phyloP scores from a whole-genome alignment of 2,888 invertebrate species.

The Xestia xanthographa region DNA sequence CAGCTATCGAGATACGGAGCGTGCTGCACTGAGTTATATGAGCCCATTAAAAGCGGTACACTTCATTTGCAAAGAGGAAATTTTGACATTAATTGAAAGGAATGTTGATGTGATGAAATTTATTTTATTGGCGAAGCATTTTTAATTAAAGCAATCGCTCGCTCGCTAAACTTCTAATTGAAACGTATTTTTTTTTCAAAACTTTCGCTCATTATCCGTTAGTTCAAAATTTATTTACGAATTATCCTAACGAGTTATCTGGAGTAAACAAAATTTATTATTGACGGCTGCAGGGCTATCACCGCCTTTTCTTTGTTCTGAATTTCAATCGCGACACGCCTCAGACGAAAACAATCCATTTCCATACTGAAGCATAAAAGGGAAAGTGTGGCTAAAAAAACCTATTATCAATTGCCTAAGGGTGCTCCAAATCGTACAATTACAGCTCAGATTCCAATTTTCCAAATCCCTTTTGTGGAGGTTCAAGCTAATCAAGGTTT shows the following conservation, averaged over 20 bases:
- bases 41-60: conserved; percentile 43
- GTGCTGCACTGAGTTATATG: conserved; percentile 40
- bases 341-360: conserved; percentile 34
- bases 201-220: neutral
- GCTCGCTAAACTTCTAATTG: neutral
- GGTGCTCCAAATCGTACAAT: conserved; percentile 52
- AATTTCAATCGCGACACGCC: conserved; percentile 39
- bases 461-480: conserved; percentile 55
- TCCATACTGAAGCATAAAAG: conserved; percentile 34
- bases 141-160: conserved; percentile 1
- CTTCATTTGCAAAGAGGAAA: conserved; percentile 34
- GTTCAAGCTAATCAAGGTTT: conserved; percentile 63
- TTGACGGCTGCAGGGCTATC: conserved; percentile 27
- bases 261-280: conserved; percentile 35
- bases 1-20: conserved; percentile 43
- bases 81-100: conserved; percentile 51
- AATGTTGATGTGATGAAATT: conserved; percentile 37
- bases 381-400: conserved; percentile 51
- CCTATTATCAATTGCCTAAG: conserved; percentile 49
- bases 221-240: neutral
- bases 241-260: conserved; percentile 26
- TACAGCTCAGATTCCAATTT: conserved; percentile 66
- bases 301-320: conserved; percentile 54
- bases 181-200: neutral
- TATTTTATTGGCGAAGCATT: conserved; percentile 12